Evolutionary conservation across 2,113 vertebrate species (phyloP), one percentile per base, ranked within the genome.

Genomic region (Nesogale talazaci): DNA sequence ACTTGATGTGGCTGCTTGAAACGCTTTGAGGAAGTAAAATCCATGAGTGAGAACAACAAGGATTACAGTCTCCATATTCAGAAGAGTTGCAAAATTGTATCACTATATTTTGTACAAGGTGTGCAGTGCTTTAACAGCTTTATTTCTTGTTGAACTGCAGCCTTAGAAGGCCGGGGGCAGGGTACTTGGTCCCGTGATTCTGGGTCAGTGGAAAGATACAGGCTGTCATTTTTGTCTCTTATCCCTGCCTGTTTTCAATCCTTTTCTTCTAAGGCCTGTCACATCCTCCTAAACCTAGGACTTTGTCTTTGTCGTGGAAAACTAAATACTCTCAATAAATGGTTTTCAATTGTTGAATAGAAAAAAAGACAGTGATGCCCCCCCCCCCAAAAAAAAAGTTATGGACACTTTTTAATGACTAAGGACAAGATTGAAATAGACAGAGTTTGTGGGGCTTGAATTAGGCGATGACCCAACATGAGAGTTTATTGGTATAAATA

Each of bases 251-350:
- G 16, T 25, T 76, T 65, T 79, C 22, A 31, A 0, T 83, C 42
- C 84, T 77, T 89, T 86, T 82, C 36, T 93, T 36, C 31, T 78
- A 6, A 78, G 90, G 78, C 38, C 90, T 40, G 74, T 19, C 11
- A 4, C 88, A 25, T 38, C 88, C 36, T 67, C 34, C 63, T 74
- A 80, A 88, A 74, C 89, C 57, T 61, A 79, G 25, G 23, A 27
- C 40, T 91, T 78, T 81, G 67, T 17, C 20, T 89, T 93, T 83
- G 93, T 76, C 57, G 42, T 81, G 52, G 46, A 86, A 86, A 93
- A 79, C 65, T 78, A 4, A 8, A 12, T 40, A 40, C n/a, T 52
- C 46, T 52, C 46, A 52, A 52, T 52, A 52, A 52, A 52, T 52
- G 5, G 46, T 52, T 52, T 52, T 52, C 46, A 52, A 12, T 52